Percentiles rank a stretch among this genome's conserved stretches.
Evolutionary conservation across 2,113 vertebrate genomes (phyloP).

Genomic region (Burhinus oedicnemus): DNA sequence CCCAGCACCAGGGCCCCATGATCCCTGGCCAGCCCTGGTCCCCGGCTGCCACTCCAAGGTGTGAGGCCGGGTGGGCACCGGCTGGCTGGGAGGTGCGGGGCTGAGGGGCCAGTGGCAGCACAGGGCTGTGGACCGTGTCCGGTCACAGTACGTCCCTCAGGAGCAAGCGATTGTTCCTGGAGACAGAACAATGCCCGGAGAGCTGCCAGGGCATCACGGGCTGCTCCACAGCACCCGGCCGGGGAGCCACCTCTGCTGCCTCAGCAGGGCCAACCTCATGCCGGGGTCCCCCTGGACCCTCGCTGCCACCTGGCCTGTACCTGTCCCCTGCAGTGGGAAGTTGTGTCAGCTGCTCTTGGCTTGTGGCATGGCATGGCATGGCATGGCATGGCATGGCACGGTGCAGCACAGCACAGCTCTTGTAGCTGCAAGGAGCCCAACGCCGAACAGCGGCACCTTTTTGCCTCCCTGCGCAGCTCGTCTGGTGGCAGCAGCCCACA

Average conservation of each 20-base stretch:
- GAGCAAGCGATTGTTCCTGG: constrained; percentile 1
- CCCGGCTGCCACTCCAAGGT: not conserved
- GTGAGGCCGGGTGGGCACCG: not conserved
- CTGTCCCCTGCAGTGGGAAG: rapidly evolving
- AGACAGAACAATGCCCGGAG: constrained; percentile 48
- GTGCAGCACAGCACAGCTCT: rapidly evolving
- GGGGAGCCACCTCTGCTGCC: not conserved
- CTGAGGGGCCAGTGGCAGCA: not conserved
- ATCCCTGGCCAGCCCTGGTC: not conserved
- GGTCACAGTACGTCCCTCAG: not conserved
- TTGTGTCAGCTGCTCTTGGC: not conserved
- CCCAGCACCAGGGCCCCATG: not conserved
- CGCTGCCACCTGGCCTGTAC: not conserved
- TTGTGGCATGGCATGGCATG: not conserved
- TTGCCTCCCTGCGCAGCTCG: rapidly evolving
- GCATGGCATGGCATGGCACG: rapidly evolving
- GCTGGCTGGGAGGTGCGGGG: not conserved
- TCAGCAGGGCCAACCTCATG: not conserved
- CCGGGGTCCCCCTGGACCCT: rapidly evolving
- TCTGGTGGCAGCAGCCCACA: not conserved
- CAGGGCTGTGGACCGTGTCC: not conserved
- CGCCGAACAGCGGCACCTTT: not conserved
- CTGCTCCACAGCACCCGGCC: not conserved
- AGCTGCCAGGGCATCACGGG: constrained; percentile 51
- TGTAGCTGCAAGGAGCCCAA: not conserved